Evolutionary conservation across 2,113 vertebrate species (phyloP), one percentile per base, ranked within the genome.

Genomic region (Plotosus lineatus): DNA sequence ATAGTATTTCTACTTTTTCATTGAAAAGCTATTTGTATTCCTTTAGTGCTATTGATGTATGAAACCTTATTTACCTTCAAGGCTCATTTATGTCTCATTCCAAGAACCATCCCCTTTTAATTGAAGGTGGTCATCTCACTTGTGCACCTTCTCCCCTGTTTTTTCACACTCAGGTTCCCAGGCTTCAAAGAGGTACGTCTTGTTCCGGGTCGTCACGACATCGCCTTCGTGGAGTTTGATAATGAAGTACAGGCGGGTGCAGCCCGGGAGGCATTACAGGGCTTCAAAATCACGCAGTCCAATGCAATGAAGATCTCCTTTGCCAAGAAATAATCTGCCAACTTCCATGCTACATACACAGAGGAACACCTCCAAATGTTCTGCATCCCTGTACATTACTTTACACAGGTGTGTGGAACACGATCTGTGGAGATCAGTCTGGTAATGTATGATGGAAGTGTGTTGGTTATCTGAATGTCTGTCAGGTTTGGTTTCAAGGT

Each of bases 261-360:
- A 0, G 96, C 96, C 9, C 90, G 95, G 0, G 95, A 97, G 0
- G 94, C 96, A 15, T 90, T 97, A 1, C 96, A 97, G 79, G 95
- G 95, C 78, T 96, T 97, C 85, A 96, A 96, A 90, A 97, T 97
- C 88, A 97, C 95, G 0, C 95, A 96, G 88, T 94, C 91, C 31
- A 97, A 97, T 0, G 95, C 96, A 28, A 97, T 98, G 96, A 98
- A 98, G 92, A 98, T 98, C 85, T 98, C 96, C 0, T 98, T 98
- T 48, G 96, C 96, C 51, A 98, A 98, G 91, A 98, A 98, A 88
- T 97, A 93, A 77, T 17, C 28, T 21, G 6, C 14, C 72, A 66
- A 40, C 21, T 44, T 33, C 50, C 40, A 23, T 8, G 10, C 23
- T 28, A 23, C 23, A 11, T 23, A 6, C 44, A 48, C 36, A 38